Evolutionary conservation across 2,888 invertebrate species (phyloP).

Genomic region (Atethmia centrago): DNA sequence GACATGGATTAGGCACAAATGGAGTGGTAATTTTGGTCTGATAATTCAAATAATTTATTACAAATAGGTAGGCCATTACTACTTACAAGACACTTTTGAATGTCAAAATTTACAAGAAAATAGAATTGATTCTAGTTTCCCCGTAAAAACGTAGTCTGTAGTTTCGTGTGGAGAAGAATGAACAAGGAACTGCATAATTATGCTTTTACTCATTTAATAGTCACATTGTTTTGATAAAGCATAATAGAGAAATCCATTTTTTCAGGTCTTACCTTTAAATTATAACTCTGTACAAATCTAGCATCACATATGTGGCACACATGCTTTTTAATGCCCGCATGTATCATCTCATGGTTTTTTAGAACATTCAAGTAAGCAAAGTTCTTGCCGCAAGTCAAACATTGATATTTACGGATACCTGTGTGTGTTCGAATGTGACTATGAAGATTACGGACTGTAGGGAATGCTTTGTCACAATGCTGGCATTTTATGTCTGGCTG

Average conservation of each 20-base stretch:
- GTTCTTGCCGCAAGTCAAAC: slow-evolving; percentile 91
- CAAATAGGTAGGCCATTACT: not conserved
- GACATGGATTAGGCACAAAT: not conserved
- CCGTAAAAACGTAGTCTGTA: not conserved
- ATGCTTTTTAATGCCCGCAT: slow-evolving; percentile 92
- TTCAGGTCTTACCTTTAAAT: slow-evolving; percentile 81
- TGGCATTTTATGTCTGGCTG: slow-evolving; percentile 89
- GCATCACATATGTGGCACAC: slow-evolving; percentile 93
- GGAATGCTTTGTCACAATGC: slow-evolving; percentile 86
- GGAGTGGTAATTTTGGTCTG: not conserved
- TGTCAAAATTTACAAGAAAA: not conserved
- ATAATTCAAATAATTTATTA: not conserved
- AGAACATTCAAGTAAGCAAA: slow-evolving; percentile 92
- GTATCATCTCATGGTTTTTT: slow-evolving; percentile 93
- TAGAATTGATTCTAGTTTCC: not conserved
- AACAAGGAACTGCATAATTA: not conserved
- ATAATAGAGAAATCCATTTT: not conserved
- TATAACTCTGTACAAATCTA: slow-evolving; percentile 86
- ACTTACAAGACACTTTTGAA: not conserved
- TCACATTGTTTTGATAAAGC: no score
- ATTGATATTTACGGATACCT: slow-evolving; percentile 91
- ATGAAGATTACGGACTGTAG: slow-evolving; percentile 90
- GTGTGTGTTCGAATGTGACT: slow-evolving; percentile 91
- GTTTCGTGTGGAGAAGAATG: not conserved
- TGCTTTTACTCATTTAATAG: not conserved